phyloP scores from a whole-genome alignment of 37 sponge, comb jelly and placozoan species.

The Chondrilla cf. caribensis region DNA sequence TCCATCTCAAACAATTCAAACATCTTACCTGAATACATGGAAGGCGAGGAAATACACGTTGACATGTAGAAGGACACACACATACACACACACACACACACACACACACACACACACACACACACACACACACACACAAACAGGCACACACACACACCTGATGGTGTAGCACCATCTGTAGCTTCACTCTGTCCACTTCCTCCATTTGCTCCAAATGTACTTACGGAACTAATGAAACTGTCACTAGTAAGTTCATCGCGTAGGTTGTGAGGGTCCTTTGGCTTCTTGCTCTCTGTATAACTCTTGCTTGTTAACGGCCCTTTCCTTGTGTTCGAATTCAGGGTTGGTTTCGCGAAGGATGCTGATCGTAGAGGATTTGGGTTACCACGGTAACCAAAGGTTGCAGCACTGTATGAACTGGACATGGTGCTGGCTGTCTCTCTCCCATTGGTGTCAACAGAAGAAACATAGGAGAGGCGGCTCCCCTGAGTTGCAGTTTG shows the following conservation, averaged over 20 bases:
- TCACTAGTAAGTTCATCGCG: no score
- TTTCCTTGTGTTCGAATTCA: neutral
- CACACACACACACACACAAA: no score
- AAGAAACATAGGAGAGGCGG: neutral
- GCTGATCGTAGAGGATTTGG: neutral
- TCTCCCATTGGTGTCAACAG: neutral
- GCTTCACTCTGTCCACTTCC: no score
- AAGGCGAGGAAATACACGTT: neutral
- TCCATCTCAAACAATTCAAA: slow-evolving; percentile 58
- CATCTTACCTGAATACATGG: slow-evolving; percentile 19
- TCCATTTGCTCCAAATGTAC: no score
- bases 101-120: no score
- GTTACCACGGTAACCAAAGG: neutral
- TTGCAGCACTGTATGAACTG: neutral
- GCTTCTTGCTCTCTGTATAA: neutral
- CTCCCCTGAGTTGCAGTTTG: neutral
- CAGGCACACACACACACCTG: no score
- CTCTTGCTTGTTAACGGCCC: neutral
- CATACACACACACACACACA: no score
- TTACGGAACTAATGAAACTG: no score
- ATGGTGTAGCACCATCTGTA: no score
- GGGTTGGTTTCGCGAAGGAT: neutral
- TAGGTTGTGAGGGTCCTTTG: neutral
- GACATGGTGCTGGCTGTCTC: neutral
- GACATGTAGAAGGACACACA: neutral